Conservation (phyloP, 1,140 invertebrate species). For the Pectinophora gossypiella region DNA sequence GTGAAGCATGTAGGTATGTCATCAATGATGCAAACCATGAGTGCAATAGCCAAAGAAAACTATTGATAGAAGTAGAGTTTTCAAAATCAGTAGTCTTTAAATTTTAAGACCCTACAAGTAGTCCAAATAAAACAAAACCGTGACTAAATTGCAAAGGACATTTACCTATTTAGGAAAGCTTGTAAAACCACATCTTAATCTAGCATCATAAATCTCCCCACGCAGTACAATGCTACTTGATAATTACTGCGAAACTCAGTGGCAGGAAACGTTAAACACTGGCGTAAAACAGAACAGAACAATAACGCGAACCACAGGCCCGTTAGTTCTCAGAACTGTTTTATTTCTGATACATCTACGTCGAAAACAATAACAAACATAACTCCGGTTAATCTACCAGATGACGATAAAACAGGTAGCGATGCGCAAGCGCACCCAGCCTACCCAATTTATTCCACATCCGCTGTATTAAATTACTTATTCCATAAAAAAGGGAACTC, state of each 20-base stretch:
- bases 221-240: slow-evolving; percentile 29
- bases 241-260: slow-evolving; percentile 54
- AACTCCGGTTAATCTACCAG: slow-evolving; percentile 26
- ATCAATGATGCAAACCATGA: too few species aligned
- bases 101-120: not conserved
- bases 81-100: too few species aligned
- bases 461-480: slow-evolving; percentile 65
- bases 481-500: slow-evolving; percentile 53
- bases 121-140: not conserved
- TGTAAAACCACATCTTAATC: not conserved
- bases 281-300: slow-evolving; percentile 37
- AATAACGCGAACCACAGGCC: slow-evolving; percentile 46
- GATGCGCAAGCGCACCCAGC: slow-evolving; percentile 50
- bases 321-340: slow-evolving; percentile 46
- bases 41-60: too few species aligned
- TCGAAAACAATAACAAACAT: slow-evolving; percentile 29
- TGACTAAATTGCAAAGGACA: not conserved
- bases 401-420: slow-evolving; percentile 63
- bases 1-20: too few species aligned
- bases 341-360: slow-evolving; percentile 30
- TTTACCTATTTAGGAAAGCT: too few species aligned
- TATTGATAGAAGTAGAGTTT: too few species aligned
- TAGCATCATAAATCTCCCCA: not conserved
- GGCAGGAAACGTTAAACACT: slow-evolving; percentile 45
- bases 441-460: slow-evolving; percentile 71